Base-by-base conservation (phyloP, 2,797 vertebrate genomes). In the Arctocebus calabarensis region DNA sequence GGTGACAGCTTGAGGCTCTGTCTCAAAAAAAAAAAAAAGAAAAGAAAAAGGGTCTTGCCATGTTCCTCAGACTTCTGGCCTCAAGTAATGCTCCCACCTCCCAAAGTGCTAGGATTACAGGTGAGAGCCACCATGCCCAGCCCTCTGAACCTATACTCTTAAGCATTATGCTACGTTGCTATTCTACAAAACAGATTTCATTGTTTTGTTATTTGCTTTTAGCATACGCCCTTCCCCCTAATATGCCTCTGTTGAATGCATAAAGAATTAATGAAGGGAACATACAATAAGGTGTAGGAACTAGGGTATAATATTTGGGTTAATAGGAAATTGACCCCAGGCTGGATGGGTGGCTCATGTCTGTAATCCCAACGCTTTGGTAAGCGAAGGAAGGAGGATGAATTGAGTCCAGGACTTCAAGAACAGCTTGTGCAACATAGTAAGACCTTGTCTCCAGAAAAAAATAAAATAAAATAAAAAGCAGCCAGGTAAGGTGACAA, bases 131-230 rank as follows among this genome's bases (percentile, higher is more conserved):
- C 64, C 16, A 66, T 7, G 3, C 64, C 16, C 32, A n/a, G 64
- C 32, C 7, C 70, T n/a, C 59, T 84, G 61, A 75, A 70, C 81
- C 71, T 71, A 71, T 23, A 64, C 11, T 91, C 61, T 62, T 48
- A 88, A 77, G 79, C 55, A 59, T 5, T 8, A 27, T 2, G 34
- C 45, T 90, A 90, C 81, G 64, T 75, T 68, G 29, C 37, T 84
- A 77, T 52, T 66, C 10, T 23, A 59, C 13, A 96, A 97, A 78
- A 87, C 23, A 23, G 37, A 66, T 25, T 78, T 78, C 74, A 61
- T 8, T 85, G 32, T 74, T 92, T 43, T 34, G 40, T 84, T 78
- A 37, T 88, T 86, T 78, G 62, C 20, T 90, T 93, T 95, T 64
- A 88, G 29, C 22, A 66, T 55, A 34, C 75, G 0, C 64, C 73